These are phyloP conservation scores for Antigone vipio DNA, from an alignment of 2,113 vertebrate species.

Conservation along the genomic window DNA sequence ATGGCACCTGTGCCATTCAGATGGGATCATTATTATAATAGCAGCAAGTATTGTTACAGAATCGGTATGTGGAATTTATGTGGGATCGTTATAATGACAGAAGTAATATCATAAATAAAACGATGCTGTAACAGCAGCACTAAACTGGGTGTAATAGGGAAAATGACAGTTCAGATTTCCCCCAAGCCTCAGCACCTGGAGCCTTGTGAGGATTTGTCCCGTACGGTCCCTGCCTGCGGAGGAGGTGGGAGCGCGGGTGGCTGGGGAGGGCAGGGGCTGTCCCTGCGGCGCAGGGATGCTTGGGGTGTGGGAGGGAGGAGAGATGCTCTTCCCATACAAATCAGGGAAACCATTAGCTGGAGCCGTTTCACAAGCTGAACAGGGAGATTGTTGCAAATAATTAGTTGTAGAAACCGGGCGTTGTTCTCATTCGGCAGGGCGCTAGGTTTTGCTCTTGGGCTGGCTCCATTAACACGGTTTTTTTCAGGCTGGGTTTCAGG, in stretches of 20 bases:
- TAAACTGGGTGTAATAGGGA: not conserved
- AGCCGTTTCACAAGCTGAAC: not conserved
- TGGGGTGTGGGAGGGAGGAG: not conserved
- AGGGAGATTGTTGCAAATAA: not conserved
- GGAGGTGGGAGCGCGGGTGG: not conserved
- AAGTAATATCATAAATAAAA: slow-evolving; percentile 33
- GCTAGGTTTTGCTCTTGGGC: not conserved
- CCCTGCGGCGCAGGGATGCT: not conserved
- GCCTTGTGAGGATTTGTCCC: not conserved
- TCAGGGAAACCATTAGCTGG: not conserved
- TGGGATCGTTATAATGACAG: not conserved
- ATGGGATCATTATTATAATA: slow-evolving; percentile 48
- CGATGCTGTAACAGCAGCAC: not conserved
- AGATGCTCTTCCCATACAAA: not conserved
- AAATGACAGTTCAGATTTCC: not conserved
- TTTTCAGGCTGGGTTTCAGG: not conserved
- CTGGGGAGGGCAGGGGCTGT: not conserved
- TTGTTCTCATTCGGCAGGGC: not conserved
- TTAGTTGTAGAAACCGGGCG: not conserved
- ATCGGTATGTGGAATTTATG: slow-evolving; percentile 1
- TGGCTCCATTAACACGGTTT: fast-evolving
- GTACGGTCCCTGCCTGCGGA: not conserved
- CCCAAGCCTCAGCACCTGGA: not conserved
- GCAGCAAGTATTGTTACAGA: slow-evolving; percentile 13
- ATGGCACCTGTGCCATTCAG: slow-evolving; percentile 39